phyloP scores from a whole-genome alignment of 2,888 invertebrate species.

The Tetanocera ferruginea region DNA sequence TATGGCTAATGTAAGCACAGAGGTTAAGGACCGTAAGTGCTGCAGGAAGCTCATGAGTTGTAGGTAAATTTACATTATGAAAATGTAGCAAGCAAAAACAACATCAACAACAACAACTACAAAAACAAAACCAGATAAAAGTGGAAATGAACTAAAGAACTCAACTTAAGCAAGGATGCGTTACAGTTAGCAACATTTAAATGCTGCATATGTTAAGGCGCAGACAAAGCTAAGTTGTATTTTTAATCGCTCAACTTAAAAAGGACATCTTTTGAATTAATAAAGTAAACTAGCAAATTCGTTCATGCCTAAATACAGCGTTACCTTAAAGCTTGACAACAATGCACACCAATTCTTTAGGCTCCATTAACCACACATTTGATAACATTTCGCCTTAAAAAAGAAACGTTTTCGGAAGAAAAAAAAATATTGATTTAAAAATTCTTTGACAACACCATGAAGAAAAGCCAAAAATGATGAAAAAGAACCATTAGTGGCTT shows the following conservation, averaged over 20 bases:
- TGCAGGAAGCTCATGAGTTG: conserved; percentile 37
- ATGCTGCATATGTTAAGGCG: not conserved
- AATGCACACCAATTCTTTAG: not conserved
- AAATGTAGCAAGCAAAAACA: conserved; percentile 8
- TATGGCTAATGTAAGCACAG: conserved; percentile 44
- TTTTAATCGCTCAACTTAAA: not conserved
- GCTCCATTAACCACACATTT: conserved; percentile 13
- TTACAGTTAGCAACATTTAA: not conserved
- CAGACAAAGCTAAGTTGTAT: not conserved
- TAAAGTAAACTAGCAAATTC: too few relatives aligned
- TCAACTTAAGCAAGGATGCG: too few relatives aligned
- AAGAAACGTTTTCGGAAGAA: not conserved
- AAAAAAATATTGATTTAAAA: not conserved
- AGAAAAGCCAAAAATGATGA: conserved; percentile 50
- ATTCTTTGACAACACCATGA: not conserved
- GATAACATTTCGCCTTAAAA: conserved; percentile 53
- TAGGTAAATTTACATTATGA: conserved; percentile 37
- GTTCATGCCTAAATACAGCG: too few relatives aligned
- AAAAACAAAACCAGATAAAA: not conserved
- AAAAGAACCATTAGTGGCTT: conserved; percentile 61
- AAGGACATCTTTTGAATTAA: too few relatives aligned
- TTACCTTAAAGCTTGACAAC: not conserved
- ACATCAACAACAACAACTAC: not conserved
- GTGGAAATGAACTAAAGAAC: conserved; percentile 24
- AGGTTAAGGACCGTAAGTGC: conserved; percentile 53